A percentile compares a stretch with the other conserved stretches of the same genome.
These are phyloP conservation scores for Hyperoplus lanceolatus DNA, from an alignment of 2,797 vertebrate genomes.

Conservation along the genomic window DNA sequence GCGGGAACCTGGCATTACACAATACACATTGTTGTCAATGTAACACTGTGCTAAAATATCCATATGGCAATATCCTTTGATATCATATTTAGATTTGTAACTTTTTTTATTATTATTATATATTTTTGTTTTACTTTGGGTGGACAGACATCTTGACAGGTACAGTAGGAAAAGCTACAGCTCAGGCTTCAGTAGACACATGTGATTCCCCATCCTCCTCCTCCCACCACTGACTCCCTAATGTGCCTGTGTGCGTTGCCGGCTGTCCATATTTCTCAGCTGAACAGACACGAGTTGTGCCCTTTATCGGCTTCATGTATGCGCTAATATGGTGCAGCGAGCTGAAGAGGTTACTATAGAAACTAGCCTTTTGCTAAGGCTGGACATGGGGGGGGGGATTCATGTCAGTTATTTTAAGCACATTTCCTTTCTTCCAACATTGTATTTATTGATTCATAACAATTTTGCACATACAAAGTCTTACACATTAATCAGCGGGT, in stretches of 20 bases:
- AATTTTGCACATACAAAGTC: too few relatives aligned
- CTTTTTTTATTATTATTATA: too few relatives aligned
- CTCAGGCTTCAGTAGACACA: conserved; percentile 1
- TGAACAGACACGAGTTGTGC: conserved; percentile 65
- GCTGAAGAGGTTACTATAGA: conserved; percentile 85
- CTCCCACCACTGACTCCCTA: conserved; percentile 21
- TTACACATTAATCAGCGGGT: too few relatives aligned
- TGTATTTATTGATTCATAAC: too few relatives aligned
- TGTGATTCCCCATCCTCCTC: not conserved
- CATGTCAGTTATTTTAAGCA: conserved; percentile 33
- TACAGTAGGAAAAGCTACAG: not conserved
- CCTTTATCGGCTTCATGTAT: conserved; percentile 73
- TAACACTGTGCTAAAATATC: not conserved
- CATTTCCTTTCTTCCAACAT: not conserved
- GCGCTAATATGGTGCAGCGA: conserved; percentile 79
- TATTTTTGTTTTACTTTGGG: not conserved
- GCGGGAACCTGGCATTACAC: not conserved
- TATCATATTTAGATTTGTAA: too few relatives aligned
- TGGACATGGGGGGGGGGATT: conserved; percentile 37
- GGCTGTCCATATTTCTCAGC: conserved; percentile 71
- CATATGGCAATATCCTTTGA: too few relatives aligned
- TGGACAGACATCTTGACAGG: not conserved
- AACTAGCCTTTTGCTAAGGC: conserved; percentile 73
- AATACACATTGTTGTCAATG: not conserved
- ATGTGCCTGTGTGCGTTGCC: conserved; percentile 55